These are phyloP conservation scores for Entomobrya multifasciata DNA, from an alignment of 2,888 invertebrate genomes.

Conservation along the genomic window DNA sequence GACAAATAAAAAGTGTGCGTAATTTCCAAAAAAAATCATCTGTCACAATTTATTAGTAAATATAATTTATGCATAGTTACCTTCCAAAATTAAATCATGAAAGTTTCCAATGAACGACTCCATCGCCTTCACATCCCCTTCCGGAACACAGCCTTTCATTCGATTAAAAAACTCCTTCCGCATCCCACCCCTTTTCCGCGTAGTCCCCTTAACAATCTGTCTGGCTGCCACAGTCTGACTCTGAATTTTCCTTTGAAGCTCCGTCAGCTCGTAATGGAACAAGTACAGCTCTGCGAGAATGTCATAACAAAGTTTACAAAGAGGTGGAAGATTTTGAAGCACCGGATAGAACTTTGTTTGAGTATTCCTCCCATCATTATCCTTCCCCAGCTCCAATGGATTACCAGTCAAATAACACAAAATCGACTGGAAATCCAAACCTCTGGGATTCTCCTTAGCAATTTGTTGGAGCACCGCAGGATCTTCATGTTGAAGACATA, in stretches of 20 bases:
- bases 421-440: background rate
- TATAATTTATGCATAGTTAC: too few species aligned
- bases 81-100: background rate
- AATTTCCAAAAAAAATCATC: too few species aligned
- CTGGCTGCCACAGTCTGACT: constrained; percentile 18
- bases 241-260: constrained; percentile 7
- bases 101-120: background rate
- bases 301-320: constrained; percentile 3
- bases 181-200: background rate
- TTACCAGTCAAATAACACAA: background rate
- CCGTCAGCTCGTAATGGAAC: background rate
- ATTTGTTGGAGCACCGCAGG: background rate
- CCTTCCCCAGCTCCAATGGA: background rate
- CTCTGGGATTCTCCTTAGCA: background rate
- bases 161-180: background rate
- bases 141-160: background rate
- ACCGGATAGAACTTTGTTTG: background rate
- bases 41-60: background rate
- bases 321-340: background rate
- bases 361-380: background rate
- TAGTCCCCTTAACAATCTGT: background rate
- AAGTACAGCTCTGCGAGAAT: background rate
- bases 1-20: background rate
- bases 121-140: background rate
- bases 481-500: constrained; percentile 6